These are phyloP conservation scores for Lontra canadensis DNA, from an alignment of 2,113 vertebrate genomes.

Conservation along the genomic window DNA sequence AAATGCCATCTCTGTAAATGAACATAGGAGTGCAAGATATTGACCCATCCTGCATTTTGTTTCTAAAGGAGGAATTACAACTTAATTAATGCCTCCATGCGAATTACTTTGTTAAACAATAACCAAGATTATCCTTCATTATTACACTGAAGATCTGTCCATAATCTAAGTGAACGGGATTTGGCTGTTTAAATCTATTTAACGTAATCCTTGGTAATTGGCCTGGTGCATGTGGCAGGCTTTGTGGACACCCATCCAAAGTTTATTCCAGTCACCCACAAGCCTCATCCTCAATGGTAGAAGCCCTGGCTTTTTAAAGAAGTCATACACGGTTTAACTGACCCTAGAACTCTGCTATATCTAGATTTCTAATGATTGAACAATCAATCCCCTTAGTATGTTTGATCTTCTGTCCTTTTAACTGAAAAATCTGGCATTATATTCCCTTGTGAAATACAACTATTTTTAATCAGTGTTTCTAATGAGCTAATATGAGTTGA, in stretches of 20 bases:
- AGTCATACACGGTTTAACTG: background rate
- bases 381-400: background rate
- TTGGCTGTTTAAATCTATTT: slow-evolving; percentile 49
- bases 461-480: slow-evolving; percentile 51
- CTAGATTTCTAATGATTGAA: background rate
- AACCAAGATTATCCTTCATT: background rate
- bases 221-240: background rate
- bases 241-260: background rate
- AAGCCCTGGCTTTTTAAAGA: background rate
- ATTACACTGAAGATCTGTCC: slow-evolving; percentile 14
- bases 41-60: background rate
- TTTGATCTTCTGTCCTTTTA: background rate
- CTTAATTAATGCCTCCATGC: background rate
- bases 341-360: background rate
- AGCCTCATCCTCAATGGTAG: background rate
- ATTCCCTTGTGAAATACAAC: slow-evolving; percentile 47
- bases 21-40: background rate
- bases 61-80: slow-evolving; percentile 23
- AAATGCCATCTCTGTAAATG: background rate
- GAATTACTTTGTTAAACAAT: slow-evolving; percentile 8
- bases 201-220: background rate
- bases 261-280: background rate
- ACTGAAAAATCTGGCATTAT: background rate
- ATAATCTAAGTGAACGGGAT: background rate
- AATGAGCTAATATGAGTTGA: slow-evolving; percentile 68